Evolutionary conservation across 2,888 invertebrate species (phyloP).

Genomic region (Agrochola macilenta): DNA sequence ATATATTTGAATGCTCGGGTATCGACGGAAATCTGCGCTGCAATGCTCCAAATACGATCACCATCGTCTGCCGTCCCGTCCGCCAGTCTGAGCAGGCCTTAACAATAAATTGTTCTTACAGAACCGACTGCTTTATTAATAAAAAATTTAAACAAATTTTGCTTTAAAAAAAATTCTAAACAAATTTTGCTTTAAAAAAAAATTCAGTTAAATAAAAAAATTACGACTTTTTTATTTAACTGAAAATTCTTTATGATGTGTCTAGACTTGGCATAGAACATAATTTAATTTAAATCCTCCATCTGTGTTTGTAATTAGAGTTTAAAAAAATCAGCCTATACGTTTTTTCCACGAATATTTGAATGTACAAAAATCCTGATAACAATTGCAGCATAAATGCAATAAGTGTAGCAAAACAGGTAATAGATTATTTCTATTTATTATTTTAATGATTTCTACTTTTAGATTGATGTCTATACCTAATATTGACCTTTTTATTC

Average conservation of each 20-base stretch:
- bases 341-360: not conserved
- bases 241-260: not conserved
- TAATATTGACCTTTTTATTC: not conserved
- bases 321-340: not conserved
- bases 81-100: too few species aligned
- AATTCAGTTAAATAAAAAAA: too few species aligned
- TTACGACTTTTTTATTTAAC: not conserved
- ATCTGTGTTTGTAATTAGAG: not conserved
- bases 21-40: too few species aligned
- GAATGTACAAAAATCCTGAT: not conserved
- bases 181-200: too few species aligned
- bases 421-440: not conserved
- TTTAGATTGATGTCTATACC: not conserved
- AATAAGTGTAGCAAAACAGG: not conserved
- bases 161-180: too few species aligned
- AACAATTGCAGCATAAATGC: slow-evolving; percentile 2
- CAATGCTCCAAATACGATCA: too few species aligned
- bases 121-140: not conserved
- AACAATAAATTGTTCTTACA: not conserved
- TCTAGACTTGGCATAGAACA: not conserved
- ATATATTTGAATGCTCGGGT: too few species aligned
- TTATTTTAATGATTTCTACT: not conserved
- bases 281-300: not conserved
- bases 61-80: too few species aligned
- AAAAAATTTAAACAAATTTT: too few species aligned